Conservation (phyloP, 2,113 vertebrate species). For the Nothoprocta pentlandii region DNA sequence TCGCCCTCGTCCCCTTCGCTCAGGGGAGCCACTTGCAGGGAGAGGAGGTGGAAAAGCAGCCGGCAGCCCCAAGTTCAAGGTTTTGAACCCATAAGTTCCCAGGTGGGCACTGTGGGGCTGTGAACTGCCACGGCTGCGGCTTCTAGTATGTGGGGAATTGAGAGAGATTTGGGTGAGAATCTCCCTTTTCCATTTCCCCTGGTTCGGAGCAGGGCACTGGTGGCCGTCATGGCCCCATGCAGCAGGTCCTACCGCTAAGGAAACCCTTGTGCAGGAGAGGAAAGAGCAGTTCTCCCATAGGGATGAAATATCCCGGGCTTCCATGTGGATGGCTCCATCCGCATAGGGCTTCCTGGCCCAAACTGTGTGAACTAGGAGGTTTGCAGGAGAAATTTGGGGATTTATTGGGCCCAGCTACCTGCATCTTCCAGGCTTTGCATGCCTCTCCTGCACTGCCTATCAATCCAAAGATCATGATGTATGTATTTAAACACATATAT, state of each 20-base stretch:
- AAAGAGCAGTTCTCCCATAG: not conserved
- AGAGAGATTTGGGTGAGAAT: not conserved
- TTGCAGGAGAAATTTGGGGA: not conserved
- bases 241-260: slow-evolving; percentile 4
- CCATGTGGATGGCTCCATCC: not conserved
- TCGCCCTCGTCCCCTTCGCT: not conserved
- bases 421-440: not conserved
- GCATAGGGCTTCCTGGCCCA: not conserved
- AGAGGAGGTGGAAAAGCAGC: not conserved
- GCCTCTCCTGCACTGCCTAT: not conserved
- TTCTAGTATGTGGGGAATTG: not conserved
- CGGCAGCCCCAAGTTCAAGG: accelerated
- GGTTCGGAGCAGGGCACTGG: accelerated
- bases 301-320: not conserved
- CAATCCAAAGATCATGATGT: not conserved
- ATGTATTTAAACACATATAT: not conserved
- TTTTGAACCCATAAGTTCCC: not conserved
- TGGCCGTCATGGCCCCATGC: no score
- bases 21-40: not conserved
- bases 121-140: not conserved
- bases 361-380: not conserved
- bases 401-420: not conserved
- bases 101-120: not conserved
- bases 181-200: not conserved
- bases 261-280: not conserved